Evolutionary conservation across 2,113 vertebrate species (phyloP), one percentile per base, ranked within the genome.

Genomic region (Stigmatopora argus): DNA sequence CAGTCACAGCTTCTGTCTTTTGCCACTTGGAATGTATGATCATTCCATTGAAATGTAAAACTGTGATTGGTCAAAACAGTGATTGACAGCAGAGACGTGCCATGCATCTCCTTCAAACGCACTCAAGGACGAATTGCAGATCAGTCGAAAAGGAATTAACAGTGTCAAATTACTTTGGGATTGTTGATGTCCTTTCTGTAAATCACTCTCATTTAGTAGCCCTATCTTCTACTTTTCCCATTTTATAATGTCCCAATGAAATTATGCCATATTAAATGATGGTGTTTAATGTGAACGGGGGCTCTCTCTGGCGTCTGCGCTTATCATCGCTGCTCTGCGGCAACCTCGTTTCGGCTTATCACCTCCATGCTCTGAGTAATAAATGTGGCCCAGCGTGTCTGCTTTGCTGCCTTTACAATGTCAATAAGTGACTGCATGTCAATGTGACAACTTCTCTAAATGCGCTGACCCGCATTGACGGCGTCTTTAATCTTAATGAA

Each of bases 401-500:
- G 48, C 26, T 34, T 17, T 9, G 23, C 45, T 44, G 53, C 51
- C 56, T 78, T 64, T 62, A 64, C 55, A 44, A 77, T 80, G 65
- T 66, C 77, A 65, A 59, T 56, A 57, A 66, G 55, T 9, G 69
- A 78, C 67, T 84, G 79, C 62, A 64, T 71, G 83, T 70, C 82
- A 70, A 85, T 79, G 77, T 78, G 73, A 84, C 78, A 83, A 83
- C 80, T 87, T 86, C 21, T 80, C 83, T 66, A 79, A 85, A 81
- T 74, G 76, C 70, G 65, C 74, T 76, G 87, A 81, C 83, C 80
- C 80, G 75, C 73, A 80, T 83, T 81, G 70, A 55, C 47, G 56
- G 58, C 77, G 49, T 82, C 74, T 83, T 84, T 85, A 85, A 86
- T 87, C 84, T 75, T 83, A 84, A 86, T 86, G 84, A 86, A 87